Conservation (phyloP, 2,888 invertebrate genomes). For the Pterostichus madidus region DNA sequence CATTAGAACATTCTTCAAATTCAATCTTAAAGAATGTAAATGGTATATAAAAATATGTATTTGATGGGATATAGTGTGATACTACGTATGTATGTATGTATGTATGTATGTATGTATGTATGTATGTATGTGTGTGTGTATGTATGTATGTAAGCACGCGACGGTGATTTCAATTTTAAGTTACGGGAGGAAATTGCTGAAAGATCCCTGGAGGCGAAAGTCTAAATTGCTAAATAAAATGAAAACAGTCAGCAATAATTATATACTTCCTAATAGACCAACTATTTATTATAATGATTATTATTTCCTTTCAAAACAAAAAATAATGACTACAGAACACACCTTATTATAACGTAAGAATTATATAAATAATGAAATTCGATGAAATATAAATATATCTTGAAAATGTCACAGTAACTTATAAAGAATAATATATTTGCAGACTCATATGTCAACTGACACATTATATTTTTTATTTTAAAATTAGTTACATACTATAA, state of each 20-base stretch:
- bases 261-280: conserved; percentile 28
- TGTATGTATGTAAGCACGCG: too few relatives aligned
- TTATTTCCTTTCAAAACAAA: conserved; percentile 33
- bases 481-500: too few relatives aligned
- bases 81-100: too few relatives aligned
- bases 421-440: neutral
- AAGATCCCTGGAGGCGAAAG: conserved; percentile 6
- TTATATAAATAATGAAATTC: conserved; percentile 4
- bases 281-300: conserved; percentile 32
- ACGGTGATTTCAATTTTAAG: neutral
- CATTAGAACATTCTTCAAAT: too few relatives aligned
- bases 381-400: neutral
- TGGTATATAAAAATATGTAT: too few relatives aligned
- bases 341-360: neutral
- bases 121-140: too few relatives aligned
- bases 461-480: too few relatives aligned
- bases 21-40: too few relatives aligned
- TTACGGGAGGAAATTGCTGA: conserved; percentile 21
- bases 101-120: too few relatives aligned
- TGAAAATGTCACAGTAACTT: neutral
- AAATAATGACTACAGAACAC: neutral
- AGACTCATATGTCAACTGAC: too few relatives aligned
- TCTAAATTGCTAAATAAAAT: conserved; percentile 9
- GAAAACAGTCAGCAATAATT: neutral
- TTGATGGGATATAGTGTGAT: too few relatives aligned